Conservation (phyloP, 2,888 invertebrate genomes). For the Callinectes sapidus region DNA sequence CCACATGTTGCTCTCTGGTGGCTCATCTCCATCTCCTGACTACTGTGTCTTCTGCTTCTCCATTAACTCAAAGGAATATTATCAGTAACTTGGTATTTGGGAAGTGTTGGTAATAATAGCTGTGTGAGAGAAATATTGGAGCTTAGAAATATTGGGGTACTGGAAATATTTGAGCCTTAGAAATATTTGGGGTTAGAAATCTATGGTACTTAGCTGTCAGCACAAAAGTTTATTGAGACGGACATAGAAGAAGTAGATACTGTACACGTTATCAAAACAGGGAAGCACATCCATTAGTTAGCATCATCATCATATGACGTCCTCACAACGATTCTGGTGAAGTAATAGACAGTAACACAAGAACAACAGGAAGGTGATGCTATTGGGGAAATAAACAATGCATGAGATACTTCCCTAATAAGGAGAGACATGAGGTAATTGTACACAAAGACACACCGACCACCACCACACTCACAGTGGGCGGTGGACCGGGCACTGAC, state of each 20-base stretch:
- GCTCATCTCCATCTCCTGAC: too few relatives aligned
- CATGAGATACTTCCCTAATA: background rate
- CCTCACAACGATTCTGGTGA: background rate
- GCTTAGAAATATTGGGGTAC: too few relatives aligned
- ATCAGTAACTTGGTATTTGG: background rate
- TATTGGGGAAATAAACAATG: background rate
- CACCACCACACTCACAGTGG: background rate
- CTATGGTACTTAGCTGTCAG: background rate
- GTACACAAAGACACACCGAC: background rate
- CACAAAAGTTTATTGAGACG: background rate
- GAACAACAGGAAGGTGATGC: background rate
- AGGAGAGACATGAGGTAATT: slow-evolving; percentile 1
- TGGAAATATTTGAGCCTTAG: too few relatives aligned
- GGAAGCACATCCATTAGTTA: background rate
- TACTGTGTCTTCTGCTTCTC: background rate
- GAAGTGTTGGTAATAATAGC: background rate
- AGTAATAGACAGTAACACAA: background rate
- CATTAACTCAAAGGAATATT: background rate
- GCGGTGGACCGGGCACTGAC: too few relatives aligned
- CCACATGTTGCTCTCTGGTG: too few relatives aligned
- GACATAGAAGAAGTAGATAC: background rate
- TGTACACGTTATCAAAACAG: slow-evolving; percentile 3
- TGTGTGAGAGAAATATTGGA: background rate
- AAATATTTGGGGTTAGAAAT: background rate
- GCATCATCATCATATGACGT: background rate